phyloP scores from a whole-genome alignment of 2,888 invertebrate genomes.

The Brassicogethes aeneus region DNA sequence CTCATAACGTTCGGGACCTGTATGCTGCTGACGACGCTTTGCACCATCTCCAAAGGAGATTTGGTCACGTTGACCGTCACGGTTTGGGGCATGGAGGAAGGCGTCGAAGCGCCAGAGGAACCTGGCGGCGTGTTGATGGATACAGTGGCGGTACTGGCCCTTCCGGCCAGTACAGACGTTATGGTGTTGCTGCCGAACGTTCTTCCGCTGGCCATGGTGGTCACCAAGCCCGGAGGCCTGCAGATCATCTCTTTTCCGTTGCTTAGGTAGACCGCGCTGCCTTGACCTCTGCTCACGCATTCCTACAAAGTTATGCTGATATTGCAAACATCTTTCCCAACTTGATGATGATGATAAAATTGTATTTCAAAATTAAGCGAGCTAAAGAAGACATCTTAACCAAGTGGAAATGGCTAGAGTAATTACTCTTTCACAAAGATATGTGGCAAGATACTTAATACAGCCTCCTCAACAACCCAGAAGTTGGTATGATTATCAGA shows the following conservation, averaged over 20 bases:
- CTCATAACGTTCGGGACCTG: conserved; percentile 40
- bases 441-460: no score
- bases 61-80: conserved; percentile 41
- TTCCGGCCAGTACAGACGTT: conserved; percentile 69
- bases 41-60: conserved; percentile 69
- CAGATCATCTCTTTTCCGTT: conserved; percentile 9
- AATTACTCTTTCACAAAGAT: no score
- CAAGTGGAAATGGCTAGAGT: no score
- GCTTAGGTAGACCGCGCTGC: not conserved
- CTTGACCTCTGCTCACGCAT: no score
- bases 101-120: conserved; percentile 30
- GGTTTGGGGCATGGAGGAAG: conserved; percentile 30
- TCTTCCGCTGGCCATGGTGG: conserved; percentile 63
- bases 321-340: no score
- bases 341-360: conserved; percentile 1
- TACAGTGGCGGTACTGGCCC: conserved; percentile 67
- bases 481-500: no score
- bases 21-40: conserved; percentile 63
- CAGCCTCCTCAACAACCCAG: no score
- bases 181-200: conserved; percentile 74
- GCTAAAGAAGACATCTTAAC: no score
- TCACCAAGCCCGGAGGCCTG: conserved; percentile 40
- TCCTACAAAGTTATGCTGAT: no score
- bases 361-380: conserved; percentile 1
- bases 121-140: conserved; percentile 57